Evolutionary conservation across 1,140 invertebrate species (phyloP), one percentile per base, ranked within the genome.

Genomic region (Hyles euphorbiae): DNA sequence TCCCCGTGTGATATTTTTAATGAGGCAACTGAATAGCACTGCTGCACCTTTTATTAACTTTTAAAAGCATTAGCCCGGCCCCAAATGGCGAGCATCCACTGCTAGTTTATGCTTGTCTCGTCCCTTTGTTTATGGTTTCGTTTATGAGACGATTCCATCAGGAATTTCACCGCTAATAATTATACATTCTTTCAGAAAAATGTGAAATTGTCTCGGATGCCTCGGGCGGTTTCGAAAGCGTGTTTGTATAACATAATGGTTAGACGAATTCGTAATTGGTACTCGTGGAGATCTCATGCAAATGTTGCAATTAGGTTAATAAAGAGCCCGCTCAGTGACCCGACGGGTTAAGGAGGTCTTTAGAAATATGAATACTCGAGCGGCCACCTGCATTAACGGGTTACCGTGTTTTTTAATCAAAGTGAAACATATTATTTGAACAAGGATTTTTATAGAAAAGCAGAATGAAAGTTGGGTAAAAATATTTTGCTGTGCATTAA

Each of bases 1-100:
- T 78, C 71, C 76, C 70, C 72, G 80, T 83, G 76, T 78, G 76
- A 78, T 78, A 78, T 79, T 78, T 82, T 76, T 74, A 79, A 82
- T 79, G 74, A 84, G 74, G 74, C 74, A 76, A 76, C 70, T 75
- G 68, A 76, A 77, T 70, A 68, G 73, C 68, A 51, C 58, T 64
- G 60, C 70, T 78, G 76, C 74, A 74, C 76, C 74, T 76, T 81
- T 77, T 79, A 81, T 81, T 77, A 76, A 77, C 68, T 68, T 77
- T 81, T 78, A 69, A 72, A 77, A 76, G 74, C 65, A 73, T 78
- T 74, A 70, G 73, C 49, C 36, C 56, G 65, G 47, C 43, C 61
- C 67, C 60, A 57, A 72, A 67, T 60, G 54, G 62, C 61, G 64
- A 60, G 61, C 67, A 72, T 65, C 60, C 51, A 65, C 54, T 58